A percentile compares a stretch with the other conserved stretches of the same genome.
Conservation (phyloP, 1,140 invertebrate genomes). For the Drosophila teissieri region DNA sequence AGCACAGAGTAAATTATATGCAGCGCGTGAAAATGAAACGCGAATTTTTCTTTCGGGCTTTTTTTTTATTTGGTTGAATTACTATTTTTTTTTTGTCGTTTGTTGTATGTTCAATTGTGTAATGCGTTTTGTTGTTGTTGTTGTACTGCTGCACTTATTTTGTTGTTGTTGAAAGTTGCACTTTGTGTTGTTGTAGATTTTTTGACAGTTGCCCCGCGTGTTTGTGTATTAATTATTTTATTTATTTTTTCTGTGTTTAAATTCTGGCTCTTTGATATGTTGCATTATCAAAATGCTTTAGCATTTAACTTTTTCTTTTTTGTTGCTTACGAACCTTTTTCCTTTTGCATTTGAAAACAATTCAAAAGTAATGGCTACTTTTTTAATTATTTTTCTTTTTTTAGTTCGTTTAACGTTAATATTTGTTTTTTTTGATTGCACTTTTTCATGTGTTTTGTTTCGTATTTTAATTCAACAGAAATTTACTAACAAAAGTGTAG, state of each 20-base stretch:
- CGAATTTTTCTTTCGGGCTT: conserved; percentile 43
- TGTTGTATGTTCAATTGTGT: conserved; percentile 67
- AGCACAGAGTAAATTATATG: conserved; percentile 78
- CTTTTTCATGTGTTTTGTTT: conserved; percentile 69
- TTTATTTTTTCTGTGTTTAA: conserved; percentile 56
- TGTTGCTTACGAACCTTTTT: conserved; percentile 29
- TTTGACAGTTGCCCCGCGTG: conserved; percentile 62
- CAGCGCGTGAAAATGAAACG: conserved; percentile 71
- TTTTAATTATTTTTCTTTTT: conserved; percentile 73
- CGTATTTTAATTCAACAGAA: conserved; percentile 75
- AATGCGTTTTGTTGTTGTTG: conserved; percentile 44
- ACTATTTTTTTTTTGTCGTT: conserved; percentile 18
- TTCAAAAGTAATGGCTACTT: conserved; percentile 80
- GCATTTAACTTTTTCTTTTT: conserved; percentile 7
- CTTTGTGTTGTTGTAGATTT: conserved; percentile 62
- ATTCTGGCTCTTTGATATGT: conserved; percentile 72
- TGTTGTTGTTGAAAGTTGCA: conserved; percentile 46
- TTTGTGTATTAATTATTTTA: conserved; percentile 63
- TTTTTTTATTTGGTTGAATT: conserved; percentile 41
- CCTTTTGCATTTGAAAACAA: conserved; percentile 68
- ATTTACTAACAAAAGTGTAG: conserved; percentile 80
- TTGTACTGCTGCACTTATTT: conserved; percentile 30
- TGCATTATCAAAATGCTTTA: conserved; percentile 57
- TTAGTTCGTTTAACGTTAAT: conserved; percentile 58
- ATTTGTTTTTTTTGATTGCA: conserved; percentile 69